Evolutionary conservation across 2,113 vertebrate genomes (phyloP).

Genomic region (Catagonus wagneri): DNA sequence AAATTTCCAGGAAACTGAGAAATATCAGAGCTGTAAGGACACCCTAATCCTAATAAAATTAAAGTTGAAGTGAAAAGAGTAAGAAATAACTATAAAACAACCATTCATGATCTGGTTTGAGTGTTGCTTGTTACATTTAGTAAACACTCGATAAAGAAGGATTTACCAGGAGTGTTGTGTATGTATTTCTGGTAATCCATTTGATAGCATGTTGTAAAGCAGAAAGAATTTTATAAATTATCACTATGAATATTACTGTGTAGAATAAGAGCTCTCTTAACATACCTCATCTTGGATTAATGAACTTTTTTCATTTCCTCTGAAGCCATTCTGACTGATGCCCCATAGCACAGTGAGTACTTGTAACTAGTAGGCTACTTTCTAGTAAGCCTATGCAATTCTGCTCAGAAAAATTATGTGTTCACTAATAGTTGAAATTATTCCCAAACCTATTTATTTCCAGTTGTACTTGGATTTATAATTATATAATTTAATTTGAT

Average conservation of each 20-base stretch:
- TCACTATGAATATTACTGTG: background rate
- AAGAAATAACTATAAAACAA: background rate
- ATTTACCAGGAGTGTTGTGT: background rate
- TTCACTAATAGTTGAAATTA: background rate
- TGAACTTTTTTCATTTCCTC: background rate
- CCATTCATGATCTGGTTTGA: background rate
- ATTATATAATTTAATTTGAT: constrained; percentile 44
- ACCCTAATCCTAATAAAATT: background rate
- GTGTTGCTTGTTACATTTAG: background rate
- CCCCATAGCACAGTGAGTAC: background rate
- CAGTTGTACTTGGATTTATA: background rate
- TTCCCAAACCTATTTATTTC: constrained; percentile 32
- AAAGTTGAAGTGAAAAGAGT: background rate
- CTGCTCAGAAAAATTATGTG: background rate
- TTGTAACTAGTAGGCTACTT: background rate
- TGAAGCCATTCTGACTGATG: background rate
- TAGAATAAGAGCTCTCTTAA: background rate
- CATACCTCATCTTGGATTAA: background rate
- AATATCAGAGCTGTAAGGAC: constrained; percentile 1
- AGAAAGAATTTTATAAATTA: background rate
- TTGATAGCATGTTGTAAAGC: background rate
- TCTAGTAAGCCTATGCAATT: background rate
- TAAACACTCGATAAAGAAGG: background rate
- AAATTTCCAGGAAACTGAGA: constrained; percentile 29
- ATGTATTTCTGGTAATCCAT: background rate